Conservation (phyloP, 1,140 invertebrate genomes). For the Bombus polaris region DNA sequence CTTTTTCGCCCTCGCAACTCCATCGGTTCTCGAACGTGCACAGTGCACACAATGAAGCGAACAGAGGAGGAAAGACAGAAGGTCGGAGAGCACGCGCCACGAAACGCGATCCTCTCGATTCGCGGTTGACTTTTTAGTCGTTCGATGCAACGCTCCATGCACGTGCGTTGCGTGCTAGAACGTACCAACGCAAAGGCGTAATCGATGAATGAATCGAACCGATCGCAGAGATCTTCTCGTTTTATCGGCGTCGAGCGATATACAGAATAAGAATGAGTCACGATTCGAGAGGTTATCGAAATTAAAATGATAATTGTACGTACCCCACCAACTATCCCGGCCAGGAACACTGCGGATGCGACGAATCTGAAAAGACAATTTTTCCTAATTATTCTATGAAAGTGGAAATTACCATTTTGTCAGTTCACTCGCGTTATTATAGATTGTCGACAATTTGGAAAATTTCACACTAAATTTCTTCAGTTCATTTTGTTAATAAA, state of each 20-base stretch:
- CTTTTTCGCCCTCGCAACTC: slow-evolving; percentile 32
- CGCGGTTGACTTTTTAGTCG: slow-evolving; percentile 7
- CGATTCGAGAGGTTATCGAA: not conserved
- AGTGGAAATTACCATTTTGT: not conserved
- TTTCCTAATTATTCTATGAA: not conserved
- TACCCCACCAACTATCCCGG: slow-evolving; percentile 77
- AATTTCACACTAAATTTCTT: no score
- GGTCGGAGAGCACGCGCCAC: slow-evolving; percentile 29
- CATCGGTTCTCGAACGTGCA: not conserved
- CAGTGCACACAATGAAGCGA: not conserved
- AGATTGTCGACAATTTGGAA: no score
- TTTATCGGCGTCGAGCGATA: not conserved
- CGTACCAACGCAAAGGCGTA: no score
- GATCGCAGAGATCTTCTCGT: no score
- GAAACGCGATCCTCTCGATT: slow-evolving; percentile 52
- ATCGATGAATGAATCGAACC: slow-evolving; percentile 17
- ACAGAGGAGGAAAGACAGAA: not conserved
- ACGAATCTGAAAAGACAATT: slow-evolving; percentile 75
- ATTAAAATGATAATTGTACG: slow-evolving; percentile 52
- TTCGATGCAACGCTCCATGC: not conserved
- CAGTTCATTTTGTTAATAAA: no score
- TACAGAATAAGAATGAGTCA: not conserved
- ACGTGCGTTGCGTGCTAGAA: slow-evolving; percentile 6
- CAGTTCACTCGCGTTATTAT: no score
- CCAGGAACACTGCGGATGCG: slow-evolving; percentile 76